Percentiles rank a stretch among this genome's conserved stretches.
phyloP scores from a whole-genome alignment of 2,888 invertebrate genomes.

The Branchipolynoe longqiensis region DNA sequence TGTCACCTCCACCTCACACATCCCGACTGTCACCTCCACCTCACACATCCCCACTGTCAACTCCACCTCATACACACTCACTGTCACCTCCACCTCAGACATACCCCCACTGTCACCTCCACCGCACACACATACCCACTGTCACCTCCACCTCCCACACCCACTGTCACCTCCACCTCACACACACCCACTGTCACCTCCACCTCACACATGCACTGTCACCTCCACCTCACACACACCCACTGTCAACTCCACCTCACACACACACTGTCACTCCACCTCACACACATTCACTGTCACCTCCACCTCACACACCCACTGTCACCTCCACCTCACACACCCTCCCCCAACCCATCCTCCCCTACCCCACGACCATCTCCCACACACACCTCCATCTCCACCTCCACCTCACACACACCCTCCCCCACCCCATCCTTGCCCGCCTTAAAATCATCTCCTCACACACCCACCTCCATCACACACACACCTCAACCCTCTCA shows the following conservation, averaged over 20 bases:
- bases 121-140: no score
- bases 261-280: neutral
- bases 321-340: neutral
- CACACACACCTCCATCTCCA: neutral
- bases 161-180: no score
- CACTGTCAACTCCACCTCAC: neutral
- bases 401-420: conserved; percentile 7
- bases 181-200: no score
- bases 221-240: neutral
- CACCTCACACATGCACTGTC: neutral
- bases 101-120: no score
- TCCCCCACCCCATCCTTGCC: no score
- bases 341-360: neutral
- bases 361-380: neutral
- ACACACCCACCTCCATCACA: neutral
- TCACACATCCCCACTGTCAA: no score
- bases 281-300: neutral
- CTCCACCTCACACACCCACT: neutral
- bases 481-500: neutral
- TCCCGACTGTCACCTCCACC: no score
- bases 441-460: neutral
- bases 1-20: no score
- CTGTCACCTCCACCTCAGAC: no score
- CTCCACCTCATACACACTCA: no score
- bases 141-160: no score